Percentiles rank a stretch among this genome's conserved stretches.
These are phyloP conservation scores for Bactericera cockerelli DNA, from an alignment of 1,140 invertebrate species.

Conservation along the genomic window DNA sequence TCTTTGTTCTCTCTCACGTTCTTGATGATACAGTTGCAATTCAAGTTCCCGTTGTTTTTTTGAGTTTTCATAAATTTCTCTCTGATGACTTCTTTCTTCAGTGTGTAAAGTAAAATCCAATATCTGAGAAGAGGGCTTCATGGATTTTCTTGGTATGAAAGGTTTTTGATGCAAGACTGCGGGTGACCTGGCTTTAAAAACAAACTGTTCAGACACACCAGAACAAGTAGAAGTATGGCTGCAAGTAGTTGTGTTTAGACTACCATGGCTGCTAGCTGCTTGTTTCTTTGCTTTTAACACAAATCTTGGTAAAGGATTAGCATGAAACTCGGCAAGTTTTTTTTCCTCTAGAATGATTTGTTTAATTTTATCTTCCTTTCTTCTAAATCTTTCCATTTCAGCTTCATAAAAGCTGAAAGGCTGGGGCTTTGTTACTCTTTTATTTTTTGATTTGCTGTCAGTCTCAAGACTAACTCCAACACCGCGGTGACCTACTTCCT, in stretches of 20 bases:
- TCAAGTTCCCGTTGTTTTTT: neutral
- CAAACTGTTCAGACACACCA: neutral
- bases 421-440: neutral
- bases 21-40: neutral
- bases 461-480: neutral
- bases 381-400: neutral
- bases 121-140: neutral
- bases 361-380: neutral
- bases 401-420: neutral
- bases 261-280: neutral
- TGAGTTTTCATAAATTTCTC: neutral
- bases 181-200: neutral
- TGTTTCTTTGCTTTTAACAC: neutral
- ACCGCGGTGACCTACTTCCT: neutral
- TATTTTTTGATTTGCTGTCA: neutral
- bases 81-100: slow-evolving; percentile 4
- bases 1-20: slow-evolving; percentile 2
- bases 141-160: neutral
- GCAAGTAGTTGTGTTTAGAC: neutral
- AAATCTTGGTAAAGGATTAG: slow-evolving; percentile 5
- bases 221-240: neutral
- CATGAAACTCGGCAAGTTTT: neutral
- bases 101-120: neutral
- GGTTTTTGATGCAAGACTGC: neutral
- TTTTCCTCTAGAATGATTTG: neutral